Evolutionary conservation across 2,888 invertebrate genomes (phyloP), one percentile per base, ranked within the genome.

Genomic region (Megastigmus dorsalis): DNA sequence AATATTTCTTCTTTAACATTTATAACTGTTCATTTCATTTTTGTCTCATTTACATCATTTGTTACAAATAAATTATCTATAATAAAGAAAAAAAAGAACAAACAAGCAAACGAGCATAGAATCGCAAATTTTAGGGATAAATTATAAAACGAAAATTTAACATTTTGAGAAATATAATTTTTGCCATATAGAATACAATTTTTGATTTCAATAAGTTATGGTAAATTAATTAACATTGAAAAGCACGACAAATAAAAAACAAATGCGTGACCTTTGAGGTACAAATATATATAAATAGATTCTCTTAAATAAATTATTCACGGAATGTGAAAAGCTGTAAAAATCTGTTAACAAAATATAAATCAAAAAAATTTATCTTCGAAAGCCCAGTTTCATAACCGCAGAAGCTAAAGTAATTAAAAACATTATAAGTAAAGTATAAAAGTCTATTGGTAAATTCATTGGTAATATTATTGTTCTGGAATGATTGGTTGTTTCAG

Each of bases 261-360:
- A 73, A 62, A 52, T 65, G 54, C 7, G 4, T 60, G 3, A 59
- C 30, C 50, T 54, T 43, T 33, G 3, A 43, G 26, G 60, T 57
- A 26, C 26, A 57, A 33, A 63, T 50, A 63, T 67, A 68, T 20
- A 72, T 33, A 63, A 18, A 71, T 52, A 70, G 4, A 60, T 65
- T 57, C 28, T 76, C 67, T 71, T 71, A 71, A 23, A n/a, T n/a
- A 57, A 52, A 48, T 52, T 67, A 74, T 59, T 70, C 38, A 55
- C 38, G 77, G 77, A 77, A 77, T 77, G 77, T 68, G 41, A 67
- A 63, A 59, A 62, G 57, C 30, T 59, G 57, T 57, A 70, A 67
- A 77, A 41, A 57, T 74, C 30, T 65, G 13, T 33, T 65, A 74
- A 74, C 52, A 71, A 67, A 74, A 63, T 71, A 73, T 66, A 74